These are phyloP conservation scores for Enteromius unitaeniatus DNA, from an alignment of 2,797 vertebrate genomes.

Conservation along the genomic window DNA sequence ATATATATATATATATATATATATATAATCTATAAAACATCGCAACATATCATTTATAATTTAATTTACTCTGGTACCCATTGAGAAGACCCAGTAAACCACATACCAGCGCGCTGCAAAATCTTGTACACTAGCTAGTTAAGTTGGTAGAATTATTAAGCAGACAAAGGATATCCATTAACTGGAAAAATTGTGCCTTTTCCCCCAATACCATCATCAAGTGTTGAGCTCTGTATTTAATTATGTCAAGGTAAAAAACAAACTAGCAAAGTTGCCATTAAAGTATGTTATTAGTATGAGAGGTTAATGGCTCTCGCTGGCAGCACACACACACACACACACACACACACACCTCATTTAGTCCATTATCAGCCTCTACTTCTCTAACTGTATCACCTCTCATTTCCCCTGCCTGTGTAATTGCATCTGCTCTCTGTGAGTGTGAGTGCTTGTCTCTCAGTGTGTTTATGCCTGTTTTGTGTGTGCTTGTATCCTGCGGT, in stretches of 20 bases:
- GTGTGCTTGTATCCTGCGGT: neutral
- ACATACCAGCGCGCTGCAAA: neutral
- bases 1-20: too few relatives aligned
- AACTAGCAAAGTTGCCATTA: constrained; percentile 55
- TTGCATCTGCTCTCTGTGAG: constrained; percentile 24
- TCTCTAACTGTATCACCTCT: constrained; percentile 48
- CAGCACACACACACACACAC: constrained; percentile 22
- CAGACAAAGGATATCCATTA: neutral
- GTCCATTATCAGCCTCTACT: constrained; percentile 52
- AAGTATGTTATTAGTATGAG: constrained; percentile 50
- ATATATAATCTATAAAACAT: too few relatives aligned
- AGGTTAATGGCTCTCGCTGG: constrained; percentile 52
- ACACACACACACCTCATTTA: constrained; percentile 34
- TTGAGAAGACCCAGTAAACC: neutral
- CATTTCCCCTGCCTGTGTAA: constrained; percentile 44
- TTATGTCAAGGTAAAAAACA: constrained; percentile 43
- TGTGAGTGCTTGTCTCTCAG: constrained; percentile 11
- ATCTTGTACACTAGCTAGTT: neutral
- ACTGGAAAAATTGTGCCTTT: neutral
- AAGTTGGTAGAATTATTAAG: neutral
- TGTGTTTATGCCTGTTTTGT: constrained; percentile 12
- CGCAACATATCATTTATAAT: too few relatives aligned
- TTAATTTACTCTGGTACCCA: too few relatives aligned
- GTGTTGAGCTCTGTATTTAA: constrained; percentile 19
- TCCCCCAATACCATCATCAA: neutral